phyloP scores from a whole-genome alignment of 2,113 vertebrate genomes.

The Rattus rattus region DNA sequence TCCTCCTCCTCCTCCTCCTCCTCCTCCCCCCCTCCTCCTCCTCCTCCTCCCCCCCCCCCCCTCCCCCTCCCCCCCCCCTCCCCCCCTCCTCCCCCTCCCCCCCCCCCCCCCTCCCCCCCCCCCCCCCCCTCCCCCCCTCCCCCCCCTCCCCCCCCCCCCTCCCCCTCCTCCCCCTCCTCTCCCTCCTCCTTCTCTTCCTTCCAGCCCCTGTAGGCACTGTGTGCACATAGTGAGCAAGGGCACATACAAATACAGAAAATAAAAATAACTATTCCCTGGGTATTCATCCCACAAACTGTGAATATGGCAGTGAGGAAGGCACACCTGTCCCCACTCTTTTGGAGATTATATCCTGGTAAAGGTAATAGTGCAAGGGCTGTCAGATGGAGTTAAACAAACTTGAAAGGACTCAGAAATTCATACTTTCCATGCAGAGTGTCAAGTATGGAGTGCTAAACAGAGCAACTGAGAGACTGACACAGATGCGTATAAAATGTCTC shows the following conservation, averaged over 20 bases:
- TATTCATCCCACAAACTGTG: neutral
- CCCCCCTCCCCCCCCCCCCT: too few species aligned
- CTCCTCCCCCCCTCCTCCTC: too few species aligned
- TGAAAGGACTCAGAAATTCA: neutral
- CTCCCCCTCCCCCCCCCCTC: too few species aligned
- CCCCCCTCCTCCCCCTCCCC: too few species aligned
- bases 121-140: rapidly evolving
- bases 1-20: too few species aligned
- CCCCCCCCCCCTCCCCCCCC: too few species aligned
- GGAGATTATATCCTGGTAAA: neutral
- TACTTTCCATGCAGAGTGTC: neutral
- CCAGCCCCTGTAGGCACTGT: neutral
- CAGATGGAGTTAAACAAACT: neutral
- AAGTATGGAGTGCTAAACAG: neutral
- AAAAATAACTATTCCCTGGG: neutral
- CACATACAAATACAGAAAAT: neutral
- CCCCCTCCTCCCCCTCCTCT: too few species aligned
- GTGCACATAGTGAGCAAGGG: neutral
- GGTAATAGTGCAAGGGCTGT: neutral
- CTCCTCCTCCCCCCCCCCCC: too few species aligned
- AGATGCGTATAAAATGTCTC: neutral
- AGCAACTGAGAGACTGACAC: neutral
- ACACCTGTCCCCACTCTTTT: neutral
- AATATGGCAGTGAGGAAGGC: neutral
- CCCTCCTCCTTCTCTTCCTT: neutral